phyloP scores from a whole-genome alignment of 2,888 invertebrate genomes.

The Branchellion lobata region DNA sequence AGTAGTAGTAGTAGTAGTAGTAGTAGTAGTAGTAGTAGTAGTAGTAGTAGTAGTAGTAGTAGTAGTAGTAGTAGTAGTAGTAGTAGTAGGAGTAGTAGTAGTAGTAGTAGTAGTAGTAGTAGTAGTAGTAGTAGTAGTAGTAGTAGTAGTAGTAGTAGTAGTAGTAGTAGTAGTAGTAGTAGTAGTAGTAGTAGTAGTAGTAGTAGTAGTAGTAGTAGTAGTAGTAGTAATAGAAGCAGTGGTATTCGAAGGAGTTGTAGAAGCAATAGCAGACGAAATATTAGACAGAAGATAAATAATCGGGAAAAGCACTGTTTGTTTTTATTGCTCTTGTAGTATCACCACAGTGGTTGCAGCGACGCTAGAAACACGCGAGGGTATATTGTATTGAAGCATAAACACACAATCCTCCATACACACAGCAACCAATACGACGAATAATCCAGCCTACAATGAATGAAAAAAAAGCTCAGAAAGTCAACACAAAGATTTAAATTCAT shows the following conservation, averaged over 20 bases:
- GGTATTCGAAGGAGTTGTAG: slow-evolving; percentile 47
- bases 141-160: slow-evolving; percentile 29
- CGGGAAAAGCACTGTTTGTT: no score
- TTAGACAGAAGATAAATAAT: slow-evolving; percentile 52
- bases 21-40: slow-evolving; percentile 29
- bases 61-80: slow-evolving; percentile 29
- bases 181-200: slow-evolving; percentile 29
- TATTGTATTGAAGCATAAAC: no score
- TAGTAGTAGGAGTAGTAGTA: slow-evolving; percentile 26
- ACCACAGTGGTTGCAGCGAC: slow-evolving; percentile 20
- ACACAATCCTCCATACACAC: no score
- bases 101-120: slow-evolving; percentile 29
- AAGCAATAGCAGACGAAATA: slow-evolving; percentile 42
- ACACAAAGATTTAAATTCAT: no score
- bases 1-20: slow-evolving; percentile 29
- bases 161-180: slow-evolving; percentile 29
- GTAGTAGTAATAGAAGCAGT: slow-evolving; percentile 53
- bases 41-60: slow-evolving; percentile 29
- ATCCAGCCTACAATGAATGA: no score
- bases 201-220: slow-evolving; percentile 29
- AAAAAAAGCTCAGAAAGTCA: no score
- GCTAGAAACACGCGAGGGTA: neutral
- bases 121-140: slow-evolving; percentile 29
- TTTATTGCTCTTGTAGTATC: no score
- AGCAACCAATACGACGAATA: no score